Conservation (phyloP, 2,797 vertebrate genomes). For the Sylvilagus floridanus region DNA sequence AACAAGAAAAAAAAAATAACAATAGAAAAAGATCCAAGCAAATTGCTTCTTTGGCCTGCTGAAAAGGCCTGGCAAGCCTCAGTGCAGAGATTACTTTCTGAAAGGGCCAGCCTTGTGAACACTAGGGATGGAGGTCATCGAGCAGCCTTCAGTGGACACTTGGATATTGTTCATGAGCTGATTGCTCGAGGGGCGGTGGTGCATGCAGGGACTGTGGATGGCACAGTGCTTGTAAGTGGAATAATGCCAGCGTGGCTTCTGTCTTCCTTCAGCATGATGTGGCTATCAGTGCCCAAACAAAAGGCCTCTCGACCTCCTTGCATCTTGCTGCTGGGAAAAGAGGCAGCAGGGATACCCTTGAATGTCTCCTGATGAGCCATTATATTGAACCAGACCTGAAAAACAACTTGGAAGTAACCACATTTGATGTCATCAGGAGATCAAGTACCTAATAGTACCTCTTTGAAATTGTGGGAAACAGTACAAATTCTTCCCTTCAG, state of each 20-base stretch:
- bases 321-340: conserved; percentile 94
- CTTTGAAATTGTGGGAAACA: conserved; percentile 95
- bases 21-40: conserved; percentile 90
- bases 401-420: conserved; percentile 93
- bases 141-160: conserved; percentile 94
- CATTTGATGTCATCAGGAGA: conserved; percentile 92
- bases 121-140: conserved; percentile 95
- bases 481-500: conserved; percentile 88
- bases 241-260: conserved; percentile 91
- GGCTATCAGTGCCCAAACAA: conserved; percentile 94
- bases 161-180: conserved; percentile 88
- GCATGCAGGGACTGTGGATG: conserved; percentile 92
- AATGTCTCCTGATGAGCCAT: conserved; percentile 95
- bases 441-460: conserved; percentile 92
- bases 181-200: conserved; percentile 90
- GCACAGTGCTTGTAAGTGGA: conserved; percentile 99
- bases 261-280: conserved; percentile 94
- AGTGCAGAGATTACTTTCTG: conserved; percentile 87
- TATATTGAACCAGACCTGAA: conserved; percentile 91
- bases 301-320: conserved; percentile 94
- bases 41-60: conserved; percentile 95
- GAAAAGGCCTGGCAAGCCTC: conserved; percentile 92
- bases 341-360: conserved; percentile 90
- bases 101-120: conserved; percentile 89
- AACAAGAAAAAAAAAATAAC: conserved; percentile 89